Percentiles rank a stretch among this genome's conserved stretches.
phyloP scores from a whole-genome alignment of 2,113 vertebrate species.

The Todiramphus chloris region DNA sequence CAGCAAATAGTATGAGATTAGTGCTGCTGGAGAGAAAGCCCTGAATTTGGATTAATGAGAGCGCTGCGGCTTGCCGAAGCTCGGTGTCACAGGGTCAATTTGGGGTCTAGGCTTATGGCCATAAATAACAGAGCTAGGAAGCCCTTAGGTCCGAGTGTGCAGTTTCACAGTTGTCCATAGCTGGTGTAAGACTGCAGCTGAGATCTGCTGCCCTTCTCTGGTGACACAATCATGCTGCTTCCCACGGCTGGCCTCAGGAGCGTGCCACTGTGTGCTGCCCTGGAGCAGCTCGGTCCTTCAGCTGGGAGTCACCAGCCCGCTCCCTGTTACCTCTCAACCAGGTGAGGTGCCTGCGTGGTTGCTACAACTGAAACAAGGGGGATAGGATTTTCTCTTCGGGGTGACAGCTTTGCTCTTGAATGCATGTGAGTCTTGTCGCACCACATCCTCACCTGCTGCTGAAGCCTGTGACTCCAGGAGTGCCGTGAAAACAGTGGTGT shows the following conservation, averaged over 20 bases:
- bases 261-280: not conserved
- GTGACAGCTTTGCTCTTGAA: not conserved
- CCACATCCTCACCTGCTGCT: not conserved
- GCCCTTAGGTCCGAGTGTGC: not conserved
- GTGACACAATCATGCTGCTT: not conserved
- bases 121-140: slow-evolving; percentile 66
- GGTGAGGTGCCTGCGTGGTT: not conserved
- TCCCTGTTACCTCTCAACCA: not conserved
- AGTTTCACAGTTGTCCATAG: not conserved
- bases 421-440: rapidly evolving
- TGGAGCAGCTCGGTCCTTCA: not conserved
- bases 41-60: slow-evolving; percentile 29
- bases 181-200: not conserved
- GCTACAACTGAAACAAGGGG: not conserved
- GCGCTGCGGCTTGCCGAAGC: slow-evolving; percentile 34
- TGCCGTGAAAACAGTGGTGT: not conserved
- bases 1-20: not conserved
- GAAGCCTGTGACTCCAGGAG: not conserved
- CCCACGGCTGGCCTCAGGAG: rapidly evolving
- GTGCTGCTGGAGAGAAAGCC: not conserved
- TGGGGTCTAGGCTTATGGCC: slow-evolving; percentile 48
- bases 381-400: not conserved
- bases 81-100: slow-evolving; percentile 48
- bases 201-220: not conserved
- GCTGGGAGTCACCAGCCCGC: not conserved